These are phyloP conservation scores for Pampus argenteus DNA, from an alignment of 2,797 vertebrate genomes.

Conservation along the genomic window DNA sequence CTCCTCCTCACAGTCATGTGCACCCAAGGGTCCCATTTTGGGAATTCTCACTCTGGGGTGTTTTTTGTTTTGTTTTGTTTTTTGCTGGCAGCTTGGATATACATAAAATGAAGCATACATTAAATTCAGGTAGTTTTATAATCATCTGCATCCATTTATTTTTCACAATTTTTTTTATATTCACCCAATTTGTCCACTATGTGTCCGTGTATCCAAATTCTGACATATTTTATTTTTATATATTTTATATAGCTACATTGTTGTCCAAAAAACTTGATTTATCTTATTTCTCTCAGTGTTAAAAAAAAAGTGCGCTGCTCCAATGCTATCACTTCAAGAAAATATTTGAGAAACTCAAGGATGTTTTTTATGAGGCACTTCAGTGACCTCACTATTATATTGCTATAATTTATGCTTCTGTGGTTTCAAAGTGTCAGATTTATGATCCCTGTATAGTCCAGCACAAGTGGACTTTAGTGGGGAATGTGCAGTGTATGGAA, in stretches of 20 bases:
- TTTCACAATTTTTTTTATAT: too few relatives aligned
- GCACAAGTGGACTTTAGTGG: slow-evolving; percentile 49
- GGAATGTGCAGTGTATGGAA: slow-evolving; percentile 13
- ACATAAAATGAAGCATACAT: background rate
- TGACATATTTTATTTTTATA: too few relatives aligned
- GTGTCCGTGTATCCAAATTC: too few relatives aligned
- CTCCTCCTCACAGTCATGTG: slow-evolving; percentile 37
- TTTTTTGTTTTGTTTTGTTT: too few relatives aligned
- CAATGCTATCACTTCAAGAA: background rate
- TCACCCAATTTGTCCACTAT: too few relatives aligned
- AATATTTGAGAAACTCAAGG: background rate
- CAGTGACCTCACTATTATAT: slow-evolving; percentile 21
- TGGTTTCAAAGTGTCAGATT: slow-evolving; percentile 55
- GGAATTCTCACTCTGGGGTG: background rate
- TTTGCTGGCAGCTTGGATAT: too few relatives aligned
- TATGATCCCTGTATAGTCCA: slow-evolving; percentile 30
- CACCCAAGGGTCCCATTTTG: slow-evolving; percentile 12
- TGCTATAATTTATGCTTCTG: slow-evolving; percentile 6
- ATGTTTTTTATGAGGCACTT: background rate
- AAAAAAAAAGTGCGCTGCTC: background rate
- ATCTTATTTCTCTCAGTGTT: background rate
- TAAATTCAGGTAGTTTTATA: too few relatives aligned
- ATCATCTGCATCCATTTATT: too few relatives aligned
- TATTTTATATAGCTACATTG: too few relatives aligned
- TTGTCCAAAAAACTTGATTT: background rate